Evolutionary conservation across 2,113 vertebrate species (phyloP), one percentile per base, ranked within the genome.

Genomic region (Alectura lathami): DNA sequence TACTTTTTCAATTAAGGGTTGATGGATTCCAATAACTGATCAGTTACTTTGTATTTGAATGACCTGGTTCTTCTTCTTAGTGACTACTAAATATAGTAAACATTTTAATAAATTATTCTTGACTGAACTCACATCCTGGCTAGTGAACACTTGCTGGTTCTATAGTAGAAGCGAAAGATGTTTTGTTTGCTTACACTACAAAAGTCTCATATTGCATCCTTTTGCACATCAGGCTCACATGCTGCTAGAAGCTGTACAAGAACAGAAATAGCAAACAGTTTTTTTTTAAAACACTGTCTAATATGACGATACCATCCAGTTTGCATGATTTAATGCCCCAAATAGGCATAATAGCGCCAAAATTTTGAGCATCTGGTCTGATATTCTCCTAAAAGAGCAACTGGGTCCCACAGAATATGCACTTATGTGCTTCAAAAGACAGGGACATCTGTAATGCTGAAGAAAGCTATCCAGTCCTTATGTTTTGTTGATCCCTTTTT

Each of bases 401-500:
- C 5, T 1, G 3, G 32, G 2, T 68, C 10, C 43, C 60, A 10
- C 11, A 51, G 5, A 11, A 2, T 45, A 3, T 42, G 14, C 7
- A 57, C 22, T 2, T n/a, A 8, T 17, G 17, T 10, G 34, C 5
- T 45, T 45, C 5, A 38, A 54, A 30, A 80, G 4, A 8, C 14
- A 73, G 34, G 13, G 20, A 26, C 16, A 5, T 27, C 29, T 29
- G 16, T 45, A 81, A 42, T 30, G 32, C 4, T 23, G 64, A 78
- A 40, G 13, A 6, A 56, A 73, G 1, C 7, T 62, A 38, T 24
- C 9, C 26, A 74, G 8, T 56, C 38, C 13, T 3, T 32, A 16
- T 2, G 5, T 72, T 70, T 59, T 38, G 53, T 6, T 29, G 8
- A 29, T 60, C 14, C 24, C 62, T 6, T 3, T 50, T 69, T 54